phyloP scores from a whole-genome alignment of 2,797 vertebrate species.

The Helicolenus hilgendorfi region DNA sequence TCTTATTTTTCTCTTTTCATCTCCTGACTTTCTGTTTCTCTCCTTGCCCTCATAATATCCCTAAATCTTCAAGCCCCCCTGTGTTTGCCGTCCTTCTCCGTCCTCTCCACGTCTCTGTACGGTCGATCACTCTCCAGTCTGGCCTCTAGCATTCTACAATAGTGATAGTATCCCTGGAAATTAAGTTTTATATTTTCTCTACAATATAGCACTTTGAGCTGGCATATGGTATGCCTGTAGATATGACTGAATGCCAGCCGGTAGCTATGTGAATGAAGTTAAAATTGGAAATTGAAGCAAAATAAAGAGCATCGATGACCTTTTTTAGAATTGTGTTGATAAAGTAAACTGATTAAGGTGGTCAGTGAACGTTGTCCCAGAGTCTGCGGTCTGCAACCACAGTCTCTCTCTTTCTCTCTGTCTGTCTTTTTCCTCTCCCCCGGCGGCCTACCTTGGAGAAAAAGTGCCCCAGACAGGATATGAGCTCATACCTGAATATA shows the following conservation, averaged over 20 bases:
- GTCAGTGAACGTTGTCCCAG: conserved; percentile 44
- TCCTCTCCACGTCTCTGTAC: conserved; percentile 1
- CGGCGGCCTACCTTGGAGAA: conserved; percentile 64
- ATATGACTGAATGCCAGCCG: conserved; percentile 30
- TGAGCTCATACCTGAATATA: conserved; percentile 86
- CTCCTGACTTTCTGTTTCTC: conserved; percentile 8
- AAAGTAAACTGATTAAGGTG: conserved; percentile 63
- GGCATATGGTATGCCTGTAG: conserved; percentile 11
- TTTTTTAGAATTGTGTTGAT: conserved; percentile 63
- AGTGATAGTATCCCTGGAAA: conserved; percentile 51
- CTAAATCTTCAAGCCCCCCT: conserved; percentile 7
- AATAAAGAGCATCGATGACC: conserved; percentile 53
- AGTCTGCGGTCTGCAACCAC: conserved; percentile 69
- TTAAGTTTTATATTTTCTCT: conserved; percentile 51
- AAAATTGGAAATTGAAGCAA: conserved; percentile 53
- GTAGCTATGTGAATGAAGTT: conserved; percentile 33
- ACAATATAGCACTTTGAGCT: conserved; percentile 17
- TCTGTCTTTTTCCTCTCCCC: conserved; percentile 49
- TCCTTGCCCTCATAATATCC: conserved; percentile 27
- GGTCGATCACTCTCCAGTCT: conserved; percentile 23
- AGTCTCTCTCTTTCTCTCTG: conserved; percentile 49
- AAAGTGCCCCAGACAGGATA: conserved; percentile 85
- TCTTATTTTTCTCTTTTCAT: conserved; percentile 25
- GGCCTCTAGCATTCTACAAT: conserved; percentile 26
- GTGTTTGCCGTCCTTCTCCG: conserved; percentile 23